These are phyloP conservation scores for Isoperla grammatica DNA, from an alignment of 2,888 invertebrate species.

Conservation along the genomic window DNA sequence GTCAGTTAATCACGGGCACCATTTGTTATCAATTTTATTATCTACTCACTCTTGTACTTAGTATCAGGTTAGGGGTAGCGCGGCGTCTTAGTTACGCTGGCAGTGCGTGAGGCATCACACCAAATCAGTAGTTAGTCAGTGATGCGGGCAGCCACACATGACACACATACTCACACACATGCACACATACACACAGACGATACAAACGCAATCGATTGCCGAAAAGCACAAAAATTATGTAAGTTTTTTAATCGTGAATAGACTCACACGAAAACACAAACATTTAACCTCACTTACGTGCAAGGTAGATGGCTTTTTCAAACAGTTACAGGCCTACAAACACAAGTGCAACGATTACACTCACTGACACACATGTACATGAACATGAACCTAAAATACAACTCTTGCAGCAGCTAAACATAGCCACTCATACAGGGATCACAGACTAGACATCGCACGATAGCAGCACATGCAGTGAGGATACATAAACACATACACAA, in stretches of 20 bases:
- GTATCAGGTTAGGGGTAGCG: conserved; percentile 8
- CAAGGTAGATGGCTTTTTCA: not conserved
- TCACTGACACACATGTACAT: conserved; percentile 12
- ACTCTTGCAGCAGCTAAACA: too few species aligned
- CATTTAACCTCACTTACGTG: not conserved
- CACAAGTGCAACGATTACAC: conserved; percentile 3
- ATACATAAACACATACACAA: too few species aligned
- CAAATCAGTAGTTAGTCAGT: conserved; percentile 16
- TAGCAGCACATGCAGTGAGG: too few species aligned
- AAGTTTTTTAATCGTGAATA: too few species aligned
- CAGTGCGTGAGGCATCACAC: conserved; percentile 16
- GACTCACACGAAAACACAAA: not conserved
- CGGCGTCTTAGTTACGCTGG: not conserved
- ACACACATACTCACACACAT: not conserved
- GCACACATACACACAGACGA: not conserved
- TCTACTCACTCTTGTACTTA: conserved; percentile 13
- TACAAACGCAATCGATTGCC: not conserved
- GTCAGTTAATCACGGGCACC: conserved; percentile 59
- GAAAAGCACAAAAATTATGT: not conserved
- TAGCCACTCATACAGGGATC: too few species aligned
- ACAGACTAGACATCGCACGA: too few species aligned
- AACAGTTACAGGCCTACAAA: not conserved
- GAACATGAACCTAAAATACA: too few species aligned
- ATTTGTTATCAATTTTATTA: conserved; percentile 12
- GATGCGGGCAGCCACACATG: not conserved